phyloP scores from a whole-genome alignment of 2,888 invertebrate genomes.

The Tryphoninae sp. region DNA sequence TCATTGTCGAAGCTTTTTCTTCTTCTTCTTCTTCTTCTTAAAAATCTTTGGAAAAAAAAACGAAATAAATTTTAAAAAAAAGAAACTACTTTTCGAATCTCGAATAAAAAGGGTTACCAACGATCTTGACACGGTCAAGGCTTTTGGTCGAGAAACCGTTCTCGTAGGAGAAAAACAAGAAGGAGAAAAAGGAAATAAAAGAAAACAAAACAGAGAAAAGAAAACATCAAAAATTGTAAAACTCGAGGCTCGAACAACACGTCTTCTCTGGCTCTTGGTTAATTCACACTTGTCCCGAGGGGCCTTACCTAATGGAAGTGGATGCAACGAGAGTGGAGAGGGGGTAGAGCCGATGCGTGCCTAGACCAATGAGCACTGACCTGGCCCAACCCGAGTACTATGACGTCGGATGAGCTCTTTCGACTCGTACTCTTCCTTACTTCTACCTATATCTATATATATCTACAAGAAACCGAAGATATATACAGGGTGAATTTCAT shows the following conservation, averaged over 20 bases:
- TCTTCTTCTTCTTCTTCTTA: no score
- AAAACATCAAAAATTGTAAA: neutral
- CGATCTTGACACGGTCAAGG: no score
- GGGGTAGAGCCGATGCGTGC: neutral
- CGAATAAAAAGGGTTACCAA: no score
- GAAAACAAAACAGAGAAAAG: neutral
- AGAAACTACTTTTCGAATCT: no score
- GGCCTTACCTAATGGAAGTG: slow-evolving; percentile 15
- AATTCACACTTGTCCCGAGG: neutral
- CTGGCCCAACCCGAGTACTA: slow-evolving; percentile 31
- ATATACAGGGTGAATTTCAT: neutral
- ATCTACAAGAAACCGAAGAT: neutral
- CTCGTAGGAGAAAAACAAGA: no score
- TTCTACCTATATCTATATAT: neutral
- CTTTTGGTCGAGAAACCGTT: no score
- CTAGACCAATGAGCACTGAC: slow-evolving; percentile 50
- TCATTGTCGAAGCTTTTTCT: no score
- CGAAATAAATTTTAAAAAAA: no score
- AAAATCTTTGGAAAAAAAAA: no score
- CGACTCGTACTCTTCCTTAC: neutral
- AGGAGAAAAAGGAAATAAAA: no score
- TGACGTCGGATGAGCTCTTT: slow-evolving; percentile 16
- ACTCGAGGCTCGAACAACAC: neutral
- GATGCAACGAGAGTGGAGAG: slow-evolving; percentile 24
- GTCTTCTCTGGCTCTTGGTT: neutral